phyloP scores from a whole-genome alignment of 2,888 invertebrate species.

The Chaitophorus viminalis region DNA sequence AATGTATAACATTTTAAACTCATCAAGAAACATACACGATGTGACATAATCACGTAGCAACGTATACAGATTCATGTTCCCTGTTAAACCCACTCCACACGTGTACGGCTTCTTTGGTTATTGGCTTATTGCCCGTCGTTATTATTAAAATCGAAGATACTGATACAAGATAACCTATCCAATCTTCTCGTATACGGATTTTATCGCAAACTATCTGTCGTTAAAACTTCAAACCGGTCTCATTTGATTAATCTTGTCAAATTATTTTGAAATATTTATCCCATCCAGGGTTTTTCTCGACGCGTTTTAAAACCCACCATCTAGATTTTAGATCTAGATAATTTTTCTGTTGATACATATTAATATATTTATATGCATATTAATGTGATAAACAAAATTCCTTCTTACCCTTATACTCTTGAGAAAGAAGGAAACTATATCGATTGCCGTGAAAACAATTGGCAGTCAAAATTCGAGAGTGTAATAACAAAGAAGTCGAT shows the following conservation, averaged over 20 bases:
- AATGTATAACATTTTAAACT: slow-evolving; percentile 14
- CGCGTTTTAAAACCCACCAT: not conserved
- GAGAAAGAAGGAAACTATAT: no score
- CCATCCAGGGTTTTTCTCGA: not conserved
- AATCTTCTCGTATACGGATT: slow-evolving; percentile 13
- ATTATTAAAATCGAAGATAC: slow-evolving; percentile 23
- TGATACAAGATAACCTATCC: slow-evolving; percentile 34
- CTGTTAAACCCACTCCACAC: not conserved
- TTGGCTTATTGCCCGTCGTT: slow-evolving; percentile 8
- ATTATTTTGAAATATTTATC: not conserved
- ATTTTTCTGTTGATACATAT: no score
- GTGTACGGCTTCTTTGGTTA: not conserved
- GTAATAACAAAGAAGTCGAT: not conserved
- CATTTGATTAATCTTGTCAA: slow-evolving; percentile 39
- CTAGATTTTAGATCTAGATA: no score
- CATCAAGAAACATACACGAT: not conserved
- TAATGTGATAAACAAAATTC: no score
- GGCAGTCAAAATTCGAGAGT: not conserved
- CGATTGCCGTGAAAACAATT: not conserved
- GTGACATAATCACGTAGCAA: slow-evolving; percentile 37
- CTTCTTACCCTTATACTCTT: no score
- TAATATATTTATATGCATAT: no score
- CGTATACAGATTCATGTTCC: not conserved
- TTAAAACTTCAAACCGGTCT: slow-evolving; percentile 41
- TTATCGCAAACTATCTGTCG: slow-evolving; percentile 31